These are phyloP conservation scores for Cygnus atratus DNA, from an alignment of 2,113 vertebrate species.

Conservation along the genomic window DNA sequence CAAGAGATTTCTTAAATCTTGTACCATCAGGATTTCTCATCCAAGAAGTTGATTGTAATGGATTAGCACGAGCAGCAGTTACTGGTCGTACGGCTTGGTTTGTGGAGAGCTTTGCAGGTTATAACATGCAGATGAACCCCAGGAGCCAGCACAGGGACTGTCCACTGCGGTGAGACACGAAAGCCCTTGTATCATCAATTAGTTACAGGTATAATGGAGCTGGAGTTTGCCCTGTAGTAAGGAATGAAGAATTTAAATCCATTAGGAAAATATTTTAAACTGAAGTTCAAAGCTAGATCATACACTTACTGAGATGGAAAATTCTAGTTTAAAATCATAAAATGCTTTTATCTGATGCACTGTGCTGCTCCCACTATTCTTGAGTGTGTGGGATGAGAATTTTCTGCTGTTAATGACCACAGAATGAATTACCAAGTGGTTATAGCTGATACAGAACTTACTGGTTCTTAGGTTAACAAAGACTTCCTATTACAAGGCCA, in stretches of 20 bases:
- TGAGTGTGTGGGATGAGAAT: neutral
- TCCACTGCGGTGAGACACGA: neutral
- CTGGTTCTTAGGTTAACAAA: neutral
- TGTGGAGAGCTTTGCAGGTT: neutral
- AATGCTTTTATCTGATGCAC: neutral
- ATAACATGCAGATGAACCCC: neutral
- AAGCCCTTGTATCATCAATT: neutral
- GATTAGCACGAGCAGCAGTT: neutral
- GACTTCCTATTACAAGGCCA: neutral
- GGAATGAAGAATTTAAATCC: neutral
- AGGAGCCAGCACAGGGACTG: neutral
- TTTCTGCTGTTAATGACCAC: neutral
- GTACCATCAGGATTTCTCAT: neutral
- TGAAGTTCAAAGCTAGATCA: neutral
- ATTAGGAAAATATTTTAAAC: neutral
- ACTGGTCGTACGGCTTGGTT: neutral
- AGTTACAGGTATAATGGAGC: neutral
- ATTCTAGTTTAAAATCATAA: neutral
- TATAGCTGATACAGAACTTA: neutral
- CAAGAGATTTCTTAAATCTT: neutral
- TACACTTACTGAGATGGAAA: neutral
- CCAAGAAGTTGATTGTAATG: neutral
- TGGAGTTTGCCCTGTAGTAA: neutral
- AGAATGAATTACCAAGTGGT: neutral
- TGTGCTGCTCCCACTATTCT: neutral